These are phyloP conservation scores for Sus cebifrons DNA, from an alignment of 2,797 vertebrate genomes.

Conservation along the genomic window DNA sequence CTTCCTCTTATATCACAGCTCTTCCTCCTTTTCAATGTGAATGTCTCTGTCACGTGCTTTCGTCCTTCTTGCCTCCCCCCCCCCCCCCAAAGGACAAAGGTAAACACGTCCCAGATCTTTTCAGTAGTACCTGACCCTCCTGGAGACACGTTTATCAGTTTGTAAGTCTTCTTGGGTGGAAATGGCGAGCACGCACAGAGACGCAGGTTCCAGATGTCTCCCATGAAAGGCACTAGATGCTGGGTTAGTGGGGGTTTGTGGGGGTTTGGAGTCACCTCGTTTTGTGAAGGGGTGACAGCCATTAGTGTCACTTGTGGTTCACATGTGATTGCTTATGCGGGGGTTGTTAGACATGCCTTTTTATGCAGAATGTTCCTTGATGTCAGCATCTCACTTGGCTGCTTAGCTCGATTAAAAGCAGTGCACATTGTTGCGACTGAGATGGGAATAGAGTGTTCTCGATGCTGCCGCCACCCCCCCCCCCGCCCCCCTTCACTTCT, in stretches of 20 bases:
- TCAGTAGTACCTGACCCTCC: not conserved
- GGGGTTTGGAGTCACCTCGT: not conserved
- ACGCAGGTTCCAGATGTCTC: not conserved
- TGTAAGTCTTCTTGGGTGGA: not conserved
- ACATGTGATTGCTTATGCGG: not conserved
- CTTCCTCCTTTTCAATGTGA: constrained; percentile 50
- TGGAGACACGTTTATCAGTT: not conserved
- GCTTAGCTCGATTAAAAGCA: not conserved
- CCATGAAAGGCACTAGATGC: not conserved
- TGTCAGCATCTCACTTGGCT: not conserved
- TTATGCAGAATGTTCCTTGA: not conserved
- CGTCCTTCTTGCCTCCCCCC: not conserved
- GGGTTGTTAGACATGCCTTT: not conserved
- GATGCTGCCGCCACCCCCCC: not conserved
- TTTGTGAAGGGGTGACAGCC: constrained; percentile 52
- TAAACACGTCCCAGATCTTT: not conserved
- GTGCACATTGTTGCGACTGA: not conserved
- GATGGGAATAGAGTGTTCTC: not conserved
- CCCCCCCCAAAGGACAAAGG: not conserved
- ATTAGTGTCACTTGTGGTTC: constrained; percentile 4
- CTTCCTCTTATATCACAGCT: constrained; percentile 57
- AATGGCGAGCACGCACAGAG: not conserved
- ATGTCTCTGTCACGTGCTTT: constrained; percentile 38
- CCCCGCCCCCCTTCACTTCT: not conserved
- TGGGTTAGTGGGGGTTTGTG: not conserved